Evolutionary conservation across 2,113 vertebrate genomes (phyloP).

Genomic region (Plecotus auritus): DNA sequence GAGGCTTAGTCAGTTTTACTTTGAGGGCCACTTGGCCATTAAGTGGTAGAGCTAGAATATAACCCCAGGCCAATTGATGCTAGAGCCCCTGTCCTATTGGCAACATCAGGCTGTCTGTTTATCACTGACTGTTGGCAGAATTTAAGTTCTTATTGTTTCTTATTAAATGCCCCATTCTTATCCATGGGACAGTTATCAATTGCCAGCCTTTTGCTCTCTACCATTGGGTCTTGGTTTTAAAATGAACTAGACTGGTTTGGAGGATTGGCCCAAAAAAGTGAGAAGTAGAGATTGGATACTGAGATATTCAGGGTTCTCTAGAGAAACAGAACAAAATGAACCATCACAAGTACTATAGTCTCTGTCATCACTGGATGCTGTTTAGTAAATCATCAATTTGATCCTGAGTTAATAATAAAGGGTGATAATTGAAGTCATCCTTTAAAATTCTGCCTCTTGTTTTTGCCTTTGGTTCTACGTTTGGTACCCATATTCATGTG

Average conservation of each 20-base stretch:
- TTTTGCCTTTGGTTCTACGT: neutral
- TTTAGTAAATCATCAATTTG: neutral
- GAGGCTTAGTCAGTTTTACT: neutral
- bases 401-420: neutral
- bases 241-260: neutral
- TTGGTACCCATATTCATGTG: neutral
- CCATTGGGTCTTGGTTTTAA: neutral
- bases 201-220: neutral
- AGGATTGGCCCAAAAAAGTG: neutral
- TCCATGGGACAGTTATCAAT: neutral
- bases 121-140: neutral
- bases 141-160: neutral
- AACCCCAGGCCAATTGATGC: neutral
- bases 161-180: neutral
- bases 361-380: neutral
- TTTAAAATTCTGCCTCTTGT: neutral
- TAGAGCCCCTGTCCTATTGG: neutral
- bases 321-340: neutral
- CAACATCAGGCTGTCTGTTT: neutral
- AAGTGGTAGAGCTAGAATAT: neutral
- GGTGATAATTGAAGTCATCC: neutral
- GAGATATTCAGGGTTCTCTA: neutral
- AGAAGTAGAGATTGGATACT: neutral
- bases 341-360: neutral
- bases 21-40: neutral